These are phyloP conservation scores for Pterostichus madidus DNA, from an alignment of 2,888 invertebrate genomes.

Conservation along the genomic window DNA sequence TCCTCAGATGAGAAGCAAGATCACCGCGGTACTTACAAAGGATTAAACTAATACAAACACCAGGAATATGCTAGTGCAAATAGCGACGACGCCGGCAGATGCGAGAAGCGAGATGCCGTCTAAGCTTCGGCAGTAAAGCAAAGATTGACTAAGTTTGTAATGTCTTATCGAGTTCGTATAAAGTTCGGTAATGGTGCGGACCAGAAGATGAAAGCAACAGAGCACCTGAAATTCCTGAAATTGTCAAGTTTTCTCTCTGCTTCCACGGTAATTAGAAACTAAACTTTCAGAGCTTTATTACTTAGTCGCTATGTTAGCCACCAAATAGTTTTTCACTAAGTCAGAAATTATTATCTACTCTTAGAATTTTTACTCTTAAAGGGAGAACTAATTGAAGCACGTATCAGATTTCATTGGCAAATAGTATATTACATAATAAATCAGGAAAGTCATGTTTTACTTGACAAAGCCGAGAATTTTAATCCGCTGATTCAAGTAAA, in stretches of 20 bases:
- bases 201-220: slow-evolving; percentile 43
- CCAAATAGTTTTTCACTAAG: no score
- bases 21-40: slow-evolving; percentile 71
- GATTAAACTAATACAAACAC: slow-evolving; percentile 70
- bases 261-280: slow-evolving; percentile 59
- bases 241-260: slow-evolving; percentile 59
- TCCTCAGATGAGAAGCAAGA: slow-evolving; percentile 9
- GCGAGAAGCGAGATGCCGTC: not conserved
- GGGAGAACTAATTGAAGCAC: no score
- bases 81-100: not conserved
- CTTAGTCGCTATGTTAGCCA: not conserved
- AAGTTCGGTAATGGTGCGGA: slow-evolving; percentile 74
- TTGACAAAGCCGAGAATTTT: no score
- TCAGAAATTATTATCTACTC: no score
- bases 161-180: slow-evolving; percentile 75
- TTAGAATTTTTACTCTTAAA: no score
- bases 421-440: no score
- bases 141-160: slow-evolving; percentile 77
- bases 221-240: slow-evolving; percentile 53
- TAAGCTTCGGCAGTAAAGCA: slow-evolving; percentile 72
- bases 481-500: no score
- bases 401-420: no score
- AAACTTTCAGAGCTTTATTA: slow-evolving; percentile 70
- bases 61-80: slow-evolving; percentile 57
- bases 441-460: no score